A percentile compares a stretch with the other conserved stretches of the same genome.
Evolutionary conservation across 2,113 vertebrate genomes (phyloP).

Genomic region (Sylvilagus bachmani): DNA sequence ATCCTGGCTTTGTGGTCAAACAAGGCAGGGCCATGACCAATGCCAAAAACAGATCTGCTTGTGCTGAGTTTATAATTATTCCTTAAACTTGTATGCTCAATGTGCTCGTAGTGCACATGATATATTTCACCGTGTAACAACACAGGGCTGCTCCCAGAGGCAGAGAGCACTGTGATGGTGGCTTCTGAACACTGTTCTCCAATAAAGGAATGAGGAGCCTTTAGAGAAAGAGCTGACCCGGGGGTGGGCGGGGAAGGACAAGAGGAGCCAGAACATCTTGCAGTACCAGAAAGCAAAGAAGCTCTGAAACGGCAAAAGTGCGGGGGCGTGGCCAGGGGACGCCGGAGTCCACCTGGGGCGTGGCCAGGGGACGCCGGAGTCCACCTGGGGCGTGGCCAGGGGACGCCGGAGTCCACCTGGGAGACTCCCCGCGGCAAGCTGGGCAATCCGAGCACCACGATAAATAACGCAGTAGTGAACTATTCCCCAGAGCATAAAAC

Average conservation of each 20-base stretch:
- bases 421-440: too few species aligned
- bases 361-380: neutral
- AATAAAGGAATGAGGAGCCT: constrained; percentile 10
- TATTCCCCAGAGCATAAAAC: neutral
- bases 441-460: too few species aligned
- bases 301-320: neutral
- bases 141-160: neutral
- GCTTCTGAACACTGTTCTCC: constrained; percentile 26
- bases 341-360: too few species aligned
- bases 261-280: neutral
- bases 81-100: constrained; percentile 48
- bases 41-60: constrained; percentile 56
- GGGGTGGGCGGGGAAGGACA: neutral
- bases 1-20: constrained; percentile 4
- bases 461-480: too few species aligned
- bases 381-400: neutral
- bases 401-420: neutral
- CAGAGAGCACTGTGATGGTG: neutral
- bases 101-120: neutral
- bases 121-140: constrained; percentile 65
- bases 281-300: neutral
- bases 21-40: constrained; percentile 36
- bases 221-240: constrained; percentile 12
- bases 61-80: constrained; percentile 69
- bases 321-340: neutral